Conservation (phyloP, 2,888 invertebrate genomes). For the Oligia fasciuncula region DNA sequence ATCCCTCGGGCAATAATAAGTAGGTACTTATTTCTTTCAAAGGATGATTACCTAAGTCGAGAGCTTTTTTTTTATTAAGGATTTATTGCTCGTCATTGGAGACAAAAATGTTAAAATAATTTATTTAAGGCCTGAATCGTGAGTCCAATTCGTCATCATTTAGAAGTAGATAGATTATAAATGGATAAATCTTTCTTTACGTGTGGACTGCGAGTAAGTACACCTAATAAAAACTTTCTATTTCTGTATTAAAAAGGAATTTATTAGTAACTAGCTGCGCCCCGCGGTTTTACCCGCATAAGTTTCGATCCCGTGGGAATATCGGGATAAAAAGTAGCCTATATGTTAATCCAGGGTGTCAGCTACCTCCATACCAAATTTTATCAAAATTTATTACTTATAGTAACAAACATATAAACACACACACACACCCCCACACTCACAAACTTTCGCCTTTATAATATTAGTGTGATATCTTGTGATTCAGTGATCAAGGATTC, state of each 20-base stretch:
- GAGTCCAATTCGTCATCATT: background rate
- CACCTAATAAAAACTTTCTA: background rate
- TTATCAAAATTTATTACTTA: too few species aligned
- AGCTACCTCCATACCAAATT: too few species aligned
- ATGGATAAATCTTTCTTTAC: background rate
- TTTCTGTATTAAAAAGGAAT: background rate
- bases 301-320: too few species aligned
- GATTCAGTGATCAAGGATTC: too few species aligned
- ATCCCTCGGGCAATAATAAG: conserved; percentile 21
- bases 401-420: too few species aligned
- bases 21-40: conserved; percentile 38
- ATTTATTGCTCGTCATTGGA: conserved; percentile 11
- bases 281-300: too few species aligned
- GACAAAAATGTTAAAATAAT: conserved; percentile 24
- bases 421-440: too few species aligned
- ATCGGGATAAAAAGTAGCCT: too few species aligned
- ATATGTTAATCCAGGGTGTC: too few species aligned
- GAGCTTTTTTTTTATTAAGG: conserved; percentile 2
- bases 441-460: too few species aligned
- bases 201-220: background rate
- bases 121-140: conserved; percentile 1
- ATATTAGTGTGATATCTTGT: too few species aligned
- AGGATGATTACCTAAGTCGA: conserved; percentile 15
- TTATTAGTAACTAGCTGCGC: too few species aligned
- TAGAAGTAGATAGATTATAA: background rate